Evolutionary conservation across 2,888 invertebrate genomes (phyloP).

Genomic region (Lepidocyrtinus sp.): DNA sequence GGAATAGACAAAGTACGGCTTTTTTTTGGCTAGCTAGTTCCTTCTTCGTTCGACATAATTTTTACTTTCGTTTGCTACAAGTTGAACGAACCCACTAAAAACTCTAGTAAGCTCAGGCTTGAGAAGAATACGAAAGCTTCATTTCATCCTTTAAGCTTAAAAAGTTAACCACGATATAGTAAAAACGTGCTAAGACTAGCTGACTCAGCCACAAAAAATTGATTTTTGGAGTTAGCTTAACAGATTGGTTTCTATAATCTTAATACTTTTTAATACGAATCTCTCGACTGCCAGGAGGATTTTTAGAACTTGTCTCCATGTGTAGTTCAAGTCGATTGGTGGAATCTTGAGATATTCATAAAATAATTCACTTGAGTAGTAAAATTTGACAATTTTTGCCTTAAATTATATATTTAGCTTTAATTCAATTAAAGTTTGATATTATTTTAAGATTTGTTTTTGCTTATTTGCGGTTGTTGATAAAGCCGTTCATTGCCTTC

Average conservation of each 20-base stretch:
- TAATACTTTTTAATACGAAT: too few relatives aligned
- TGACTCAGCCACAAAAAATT: neutral
- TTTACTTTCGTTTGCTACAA: conserved; percentile 56
- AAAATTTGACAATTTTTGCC: too few relatives aligned
- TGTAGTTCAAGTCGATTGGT: too few relatives aligned
- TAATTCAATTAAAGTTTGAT: too few relatives aligned
- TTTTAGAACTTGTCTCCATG: too few relatives aligned
- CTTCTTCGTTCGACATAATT: conserved; percentile 22
- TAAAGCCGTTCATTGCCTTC: neutral
- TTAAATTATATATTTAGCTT: too few relatives aligned
- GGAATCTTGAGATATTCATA: too few relatives aligned
- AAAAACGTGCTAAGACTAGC: neutral
- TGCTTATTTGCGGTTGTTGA: neutral
- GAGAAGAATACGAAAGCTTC: conserved; percentile 5
- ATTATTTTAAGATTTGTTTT: neutral
- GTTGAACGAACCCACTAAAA: conserved; percentile 58
- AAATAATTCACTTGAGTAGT: too few relatives aligned
- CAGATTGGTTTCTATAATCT: too few relatives aligned
- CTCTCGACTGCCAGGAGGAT: too few relatives aligned
- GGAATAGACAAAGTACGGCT: neutral
- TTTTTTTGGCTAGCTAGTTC: conserved; percentile 6
- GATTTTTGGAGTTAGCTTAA: too few relatives aligned
- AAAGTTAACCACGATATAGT: neutral
- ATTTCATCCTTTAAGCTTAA: neutral
- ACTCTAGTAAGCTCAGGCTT: neutral